Evolutionary conservation across 2,113 vertebrate genomes (phyloP).

Genomic region (Actenoides lindsayi): DNA sequence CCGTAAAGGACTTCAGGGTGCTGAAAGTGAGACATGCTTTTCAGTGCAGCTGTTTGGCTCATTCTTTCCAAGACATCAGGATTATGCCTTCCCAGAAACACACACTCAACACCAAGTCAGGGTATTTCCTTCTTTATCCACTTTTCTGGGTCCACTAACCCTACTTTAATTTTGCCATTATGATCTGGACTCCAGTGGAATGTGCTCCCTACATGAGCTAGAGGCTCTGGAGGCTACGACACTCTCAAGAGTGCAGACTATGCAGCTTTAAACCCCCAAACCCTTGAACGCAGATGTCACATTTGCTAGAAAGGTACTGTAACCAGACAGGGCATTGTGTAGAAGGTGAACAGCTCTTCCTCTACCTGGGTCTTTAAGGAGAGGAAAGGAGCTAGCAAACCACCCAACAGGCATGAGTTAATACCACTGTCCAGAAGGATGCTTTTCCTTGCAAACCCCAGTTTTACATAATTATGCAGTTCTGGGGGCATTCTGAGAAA

Average conservation of each 20-base stretch:
- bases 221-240: background rate
- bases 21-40: background rate
- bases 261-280: background rate
- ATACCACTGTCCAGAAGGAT: background rate
- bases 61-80: background rate
- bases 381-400: background rate
- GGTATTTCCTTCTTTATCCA: background rate
- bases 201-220: rapidly evolving
- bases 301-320: background rate
- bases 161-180: background rate
- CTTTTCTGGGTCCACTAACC: background rate
- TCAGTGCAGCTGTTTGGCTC: background rate
- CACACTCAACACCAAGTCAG: too few species aligned
- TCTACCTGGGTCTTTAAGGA: background rate
- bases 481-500: background rate
- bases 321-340: rapidly evolving
- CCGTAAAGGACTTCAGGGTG: background rate
- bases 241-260: background rate
- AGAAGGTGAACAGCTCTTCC: background rate
- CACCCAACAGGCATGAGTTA: background rate
- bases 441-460: background rate
- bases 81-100: background rate
- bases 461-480: background rate
- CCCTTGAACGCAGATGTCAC: background rate
- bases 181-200: background rate